Evolutionary conservation across 2,113 vertebrate genomes (phyloP).

Genomic region (Apteryx mantelli): DNA sequence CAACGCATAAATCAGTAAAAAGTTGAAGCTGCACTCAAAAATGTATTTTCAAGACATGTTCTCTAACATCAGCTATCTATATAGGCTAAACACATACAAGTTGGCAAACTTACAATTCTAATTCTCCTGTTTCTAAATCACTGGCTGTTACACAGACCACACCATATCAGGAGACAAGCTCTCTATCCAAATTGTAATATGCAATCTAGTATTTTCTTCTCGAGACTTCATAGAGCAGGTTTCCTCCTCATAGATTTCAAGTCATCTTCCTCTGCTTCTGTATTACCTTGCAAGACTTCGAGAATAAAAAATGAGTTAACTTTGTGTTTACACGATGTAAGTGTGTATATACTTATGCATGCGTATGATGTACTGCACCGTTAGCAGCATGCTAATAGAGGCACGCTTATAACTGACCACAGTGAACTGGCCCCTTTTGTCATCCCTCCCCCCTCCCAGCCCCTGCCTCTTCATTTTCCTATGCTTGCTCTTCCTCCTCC

Average conservation of each 20-base stretch:
- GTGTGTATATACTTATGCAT: too few species aligned
- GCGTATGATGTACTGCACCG: background rate
- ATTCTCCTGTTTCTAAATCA: background rate
- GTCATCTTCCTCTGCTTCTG: background rate
- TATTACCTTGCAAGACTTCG: background rate
- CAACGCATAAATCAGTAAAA: background rate
- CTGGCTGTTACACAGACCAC: background rate
- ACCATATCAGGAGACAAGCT: background rate
- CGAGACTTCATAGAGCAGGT: background rate
- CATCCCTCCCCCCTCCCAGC: background rate
- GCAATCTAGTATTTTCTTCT: background rate
- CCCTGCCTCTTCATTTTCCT: background rate
- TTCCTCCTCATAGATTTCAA: background rate
- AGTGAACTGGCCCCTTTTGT: background rate
- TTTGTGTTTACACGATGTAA: background rate
- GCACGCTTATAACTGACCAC: background rate
- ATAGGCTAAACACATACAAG: background rate
- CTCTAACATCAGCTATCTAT: background rate
- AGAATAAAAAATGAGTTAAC: background rate
- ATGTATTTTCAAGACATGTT: background rate
- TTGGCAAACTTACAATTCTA: background rate
- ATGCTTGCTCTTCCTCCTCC: background rate
- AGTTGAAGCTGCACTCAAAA: background rate
- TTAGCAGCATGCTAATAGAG: background rate
- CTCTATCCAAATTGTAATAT: background rate